Conservation (phyloP, 2,888 invertebrate genomes). For the Arrhopalites spinosus region DNA sequence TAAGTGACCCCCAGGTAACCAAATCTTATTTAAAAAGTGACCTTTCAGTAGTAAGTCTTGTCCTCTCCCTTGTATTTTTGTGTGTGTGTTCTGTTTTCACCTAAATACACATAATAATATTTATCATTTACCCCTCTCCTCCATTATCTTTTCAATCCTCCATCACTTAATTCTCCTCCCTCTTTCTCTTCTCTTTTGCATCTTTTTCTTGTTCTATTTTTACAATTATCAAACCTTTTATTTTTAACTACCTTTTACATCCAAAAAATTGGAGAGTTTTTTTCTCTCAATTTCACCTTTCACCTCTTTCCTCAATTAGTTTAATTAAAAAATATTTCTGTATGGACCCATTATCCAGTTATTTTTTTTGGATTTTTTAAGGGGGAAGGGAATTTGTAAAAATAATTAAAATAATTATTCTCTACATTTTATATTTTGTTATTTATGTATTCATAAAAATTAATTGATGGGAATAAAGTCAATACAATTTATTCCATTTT, state of each 20-base stretch:
- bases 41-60: background rate
- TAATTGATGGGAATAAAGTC: too few species aligned
- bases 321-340: background rate
- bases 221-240: too few species aligned
- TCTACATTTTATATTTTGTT: too few species aligned
- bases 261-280: too few species aligned
- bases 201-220: too few species aligned
- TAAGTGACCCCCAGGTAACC: background rate
- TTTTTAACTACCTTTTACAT: too few species aligned
- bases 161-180: background rate
- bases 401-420: too few species aligned
- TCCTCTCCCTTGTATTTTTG: background rate
- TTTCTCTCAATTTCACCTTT: background rate
- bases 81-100: background rate
- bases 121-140: background rate
- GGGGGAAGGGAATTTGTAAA: too few species aligned
- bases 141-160: background rate
- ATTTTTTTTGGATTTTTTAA: background rate
- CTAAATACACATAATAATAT: slow-evolving; percentile 4
- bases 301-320: background rate
- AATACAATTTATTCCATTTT: too few species aligned
- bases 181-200: background rate
- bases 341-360: background rate
- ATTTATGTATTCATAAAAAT: too few species aligned
- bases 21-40: background rate